Base-by-base conservation (phyloP, 2,797 vertebrate species). In the Chaunax sp. region DNA sequence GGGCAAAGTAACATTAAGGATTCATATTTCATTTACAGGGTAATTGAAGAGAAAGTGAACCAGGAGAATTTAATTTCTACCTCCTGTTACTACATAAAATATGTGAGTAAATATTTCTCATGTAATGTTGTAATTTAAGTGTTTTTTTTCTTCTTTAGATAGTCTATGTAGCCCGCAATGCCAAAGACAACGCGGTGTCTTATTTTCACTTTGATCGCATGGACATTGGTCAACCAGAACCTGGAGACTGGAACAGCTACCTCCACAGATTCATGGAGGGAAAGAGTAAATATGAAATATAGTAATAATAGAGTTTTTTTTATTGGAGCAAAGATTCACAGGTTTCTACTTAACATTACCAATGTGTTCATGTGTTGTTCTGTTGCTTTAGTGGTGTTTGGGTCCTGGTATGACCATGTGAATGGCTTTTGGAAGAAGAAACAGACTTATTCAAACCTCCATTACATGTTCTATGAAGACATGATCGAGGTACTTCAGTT, bases 191-290 rank as follows among this genome's bases (percentile, higher is more conserved):
- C 25, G 63, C 85, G 16, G 93, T 96, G 0, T 97, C 95, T 35
- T 97, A 92, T 83, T 96, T 93, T 69, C 92, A 96, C 80, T 96
- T 96, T 85, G 92, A 95, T 58, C 90, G 88, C 69, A 97, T 96
- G 94, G 94, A 91, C 79, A 82, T 45, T 61, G 67, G 1, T 15
- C 1, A 95, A 18, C 94, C 95, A 23, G 92, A 95, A 0, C 92
- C 95, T 51, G 95, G 92, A 61, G 94, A 92, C 25, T 95, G 92
- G 93, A 91, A 86, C 64, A 85, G 58, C 51, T 92, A 46, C 53
- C 44, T 92, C 19, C 73, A 87, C 15, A 87, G 52, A 54, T 92
- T 91, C 71, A 81, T 84, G 78, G 68, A 87, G 3, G 89, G 89
- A 64, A 82, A 86, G n/a, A 10, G 57, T 59, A 59, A 16, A n/a